These are phyloP conservation scores for Boloria selene DNA, from an alignment of 2,888 invertebrate species.

Conservation along the genomic window DNA sequence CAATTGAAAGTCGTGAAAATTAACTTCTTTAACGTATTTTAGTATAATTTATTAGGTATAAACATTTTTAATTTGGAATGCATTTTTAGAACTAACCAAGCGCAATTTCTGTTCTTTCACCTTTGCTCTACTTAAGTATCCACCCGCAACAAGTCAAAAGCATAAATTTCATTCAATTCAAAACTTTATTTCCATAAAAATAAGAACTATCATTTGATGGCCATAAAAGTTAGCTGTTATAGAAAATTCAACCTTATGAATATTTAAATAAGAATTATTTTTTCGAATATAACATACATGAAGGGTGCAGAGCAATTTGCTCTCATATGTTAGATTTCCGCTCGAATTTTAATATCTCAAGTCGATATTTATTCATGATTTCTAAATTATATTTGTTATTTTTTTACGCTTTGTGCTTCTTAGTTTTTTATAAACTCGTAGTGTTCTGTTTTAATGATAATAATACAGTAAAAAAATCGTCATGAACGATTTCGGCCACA, in stretches of 20 bases:
- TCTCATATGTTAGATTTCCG: conserved; percentile 49
- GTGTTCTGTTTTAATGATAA: no score
- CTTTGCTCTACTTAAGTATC: conserved; percentile 72
- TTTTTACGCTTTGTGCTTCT: not conserved
- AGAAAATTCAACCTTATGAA: not conserved
- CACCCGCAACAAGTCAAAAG: conserved; percentile 69
- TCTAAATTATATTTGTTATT: conserved; percentile 2
- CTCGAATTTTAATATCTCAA: conserved; percentile 42
- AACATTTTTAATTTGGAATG: conserved; percentile 4
- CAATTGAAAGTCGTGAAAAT: no score
- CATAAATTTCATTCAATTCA: conserved; percentile 14
- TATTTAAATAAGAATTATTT: not conserved
- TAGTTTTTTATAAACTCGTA: not conserved
- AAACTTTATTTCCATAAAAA: conserved; percentile 13
- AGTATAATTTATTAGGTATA: not conserved
- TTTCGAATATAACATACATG: conserved; percentile 49
- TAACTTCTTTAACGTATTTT: not conserved
- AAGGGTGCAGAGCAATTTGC: conserved; percentile 42
- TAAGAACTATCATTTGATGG: conserved; percentile 8
- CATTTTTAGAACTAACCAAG: conserved; percentile 15
- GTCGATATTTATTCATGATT: conserved; percentile 39
- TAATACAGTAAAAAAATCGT: no score
- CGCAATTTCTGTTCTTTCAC: conserved; percentile 65
- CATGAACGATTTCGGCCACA: no score
- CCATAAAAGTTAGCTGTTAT: not conserved